phyloP scores from a whole-genome alignment of 2,113 vertebrate species.

The Syrmaticus mikado region DNA sequence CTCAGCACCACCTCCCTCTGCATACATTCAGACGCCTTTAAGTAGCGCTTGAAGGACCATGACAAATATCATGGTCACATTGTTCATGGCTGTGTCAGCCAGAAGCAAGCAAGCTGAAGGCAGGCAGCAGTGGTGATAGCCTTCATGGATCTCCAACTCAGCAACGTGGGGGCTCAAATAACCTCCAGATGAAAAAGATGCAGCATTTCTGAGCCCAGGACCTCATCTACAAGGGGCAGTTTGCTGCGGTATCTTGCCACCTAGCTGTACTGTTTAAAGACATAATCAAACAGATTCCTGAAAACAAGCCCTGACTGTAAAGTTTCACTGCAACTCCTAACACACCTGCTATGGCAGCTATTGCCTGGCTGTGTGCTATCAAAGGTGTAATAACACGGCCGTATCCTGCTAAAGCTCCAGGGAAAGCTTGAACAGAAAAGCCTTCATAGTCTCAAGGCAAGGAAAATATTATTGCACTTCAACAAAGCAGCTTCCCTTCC shows the following conservation, averaged over 20 bases:
- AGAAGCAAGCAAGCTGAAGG: not conserved
- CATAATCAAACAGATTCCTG: constrained; percentile 22
- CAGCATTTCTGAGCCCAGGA: not conserved
- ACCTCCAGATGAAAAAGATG: not conserved
- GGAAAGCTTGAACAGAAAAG: constrained; percentile 69
- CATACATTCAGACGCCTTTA: not conserved
- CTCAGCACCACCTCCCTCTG: not conserved
- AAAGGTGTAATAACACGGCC: constrained; percentile 63
- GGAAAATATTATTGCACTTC: constrained; percentile 73
- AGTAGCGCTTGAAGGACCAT: fast-evolving
- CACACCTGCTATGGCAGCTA: constrained; percentile 53
- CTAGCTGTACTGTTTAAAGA: constrained; percentile 25
- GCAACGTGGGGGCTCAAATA: not conserved
- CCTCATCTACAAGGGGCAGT: not conserved
- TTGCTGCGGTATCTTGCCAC: constrained; percentile 34
- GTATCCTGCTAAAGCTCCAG: constrained; percentile 67
- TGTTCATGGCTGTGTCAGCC: not conserved
- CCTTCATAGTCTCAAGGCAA: constrained; percentile 67
- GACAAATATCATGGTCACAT: not conserved
- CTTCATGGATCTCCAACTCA: not conserved
- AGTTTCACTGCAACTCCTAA: not conserved
- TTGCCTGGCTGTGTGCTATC: constrained; percentile 17
- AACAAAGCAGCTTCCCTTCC: constrained; percentile 67
- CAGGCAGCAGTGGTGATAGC: not conserved
- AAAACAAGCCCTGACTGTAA: constrained; percentile 61